Evolutionary conservation across 2,888 invertebrate species (phyloP).

Genomic region (Tenthredo notha): DNA sequence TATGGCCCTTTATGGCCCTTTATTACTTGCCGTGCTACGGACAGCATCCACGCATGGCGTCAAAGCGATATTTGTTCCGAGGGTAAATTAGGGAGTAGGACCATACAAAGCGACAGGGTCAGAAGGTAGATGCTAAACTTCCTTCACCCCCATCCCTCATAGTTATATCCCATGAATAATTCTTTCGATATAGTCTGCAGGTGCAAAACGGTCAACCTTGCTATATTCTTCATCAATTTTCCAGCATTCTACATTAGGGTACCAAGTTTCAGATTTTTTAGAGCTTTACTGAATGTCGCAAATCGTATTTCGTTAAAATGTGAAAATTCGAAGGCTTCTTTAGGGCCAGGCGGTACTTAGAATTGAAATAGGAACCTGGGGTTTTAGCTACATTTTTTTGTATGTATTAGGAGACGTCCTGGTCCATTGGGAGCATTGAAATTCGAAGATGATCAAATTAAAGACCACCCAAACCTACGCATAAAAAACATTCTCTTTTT

Average conservation of each 20-base stretch:
- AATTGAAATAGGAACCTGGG: too few species aligned
- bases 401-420: too few species aligned
- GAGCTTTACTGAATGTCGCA: too few species aligned
- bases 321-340: too few species aligned
- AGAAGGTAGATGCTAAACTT: neutral
- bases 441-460: too few species aligned
- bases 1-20: constrained; percentile 56
- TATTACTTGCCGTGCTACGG: constrained; percentile 34
- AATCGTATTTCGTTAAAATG: too few species aligned
- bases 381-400: too few species aligned
- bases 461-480: too few species aligned
- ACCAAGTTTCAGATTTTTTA: too few species aligned
- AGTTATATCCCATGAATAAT: constrained; percentile 24
- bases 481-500: neutral
- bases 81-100: constrained; percentile 34
- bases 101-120: constrained; percentile 18
- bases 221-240: neutral
- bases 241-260: neutral
- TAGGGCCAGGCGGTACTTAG: too few species aligned
- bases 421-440: too few species aligned
- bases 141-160: neutral
- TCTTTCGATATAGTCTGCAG: neutral
- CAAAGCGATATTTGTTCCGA: constrained; percentile 48
- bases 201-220: neutral
- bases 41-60: constrained; percentile 42